A percentile compares a stretch with the other conserved stretches of the same genome.
Evolutionary conservation across 2,888 invertebrate genomes (phyloP).

Genomic region (Macroteleia sp.): DNA sequence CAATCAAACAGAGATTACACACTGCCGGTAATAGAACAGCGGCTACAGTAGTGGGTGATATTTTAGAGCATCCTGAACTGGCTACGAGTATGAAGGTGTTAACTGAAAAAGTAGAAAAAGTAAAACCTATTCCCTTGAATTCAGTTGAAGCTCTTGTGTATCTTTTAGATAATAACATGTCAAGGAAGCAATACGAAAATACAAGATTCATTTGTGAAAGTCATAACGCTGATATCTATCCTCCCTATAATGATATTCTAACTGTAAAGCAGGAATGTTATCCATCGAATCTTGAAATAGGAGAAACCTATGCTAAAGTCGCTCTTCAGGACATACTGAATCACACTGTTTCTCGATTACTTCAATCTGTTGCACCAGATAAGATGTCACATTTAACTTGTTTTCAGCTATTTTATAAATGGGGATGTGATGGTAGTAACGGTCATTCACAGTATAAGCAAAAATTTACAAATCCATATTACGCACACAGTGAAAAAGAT

Average conservation of each 20-base stretch:
- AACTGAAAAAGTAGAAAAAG: neutral
- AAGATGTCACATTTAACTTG: neutral
- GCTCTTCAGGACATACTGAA: constrained; percentile 15
- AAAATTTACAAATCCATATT: neutral
- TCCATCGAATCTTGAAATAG: constrained; percentile 19
- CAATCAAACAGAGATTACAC: constrained; percentile 6
- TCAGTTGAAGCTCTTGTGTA: constrained; percentile 15
- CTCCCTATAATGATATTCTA: constrained; percentile 13
- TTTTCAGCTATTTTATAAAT: constrained; percentile 24
- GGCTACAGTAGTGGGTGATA: neutral
- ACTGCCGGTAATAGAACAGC: neutral
- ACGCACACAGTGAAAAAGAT: neutral
- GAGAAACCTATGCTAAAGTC: constrained; percentile 8
- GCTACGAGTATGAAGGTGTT: neutral
- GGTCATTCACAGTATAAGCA: constrained; percentile 13
- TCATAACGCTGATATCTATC: constrained; percentile 42
- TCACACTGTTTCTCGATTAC: constrained; percentile 14
- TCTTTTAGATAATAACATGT: constrained; percentile 11
- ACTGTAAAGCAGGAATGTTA: constrained; percentile 16
- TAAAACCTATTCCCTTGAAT: neutral
- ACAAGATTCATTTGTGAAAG: constrained; percentile 11
- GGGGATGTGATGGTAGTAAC: constrained; percentile 32
- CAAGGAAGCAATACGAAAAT: constrained; percentile 14
- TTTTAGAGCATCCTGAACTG: constrained; percentile 1
- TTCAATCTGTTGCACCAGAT: neutral